These are phyloP conservation scores for Muraenolepis orangiensis DNA, from an alignment of 2,797 vertebrate species.

Conservation along the genomic window DNA sequence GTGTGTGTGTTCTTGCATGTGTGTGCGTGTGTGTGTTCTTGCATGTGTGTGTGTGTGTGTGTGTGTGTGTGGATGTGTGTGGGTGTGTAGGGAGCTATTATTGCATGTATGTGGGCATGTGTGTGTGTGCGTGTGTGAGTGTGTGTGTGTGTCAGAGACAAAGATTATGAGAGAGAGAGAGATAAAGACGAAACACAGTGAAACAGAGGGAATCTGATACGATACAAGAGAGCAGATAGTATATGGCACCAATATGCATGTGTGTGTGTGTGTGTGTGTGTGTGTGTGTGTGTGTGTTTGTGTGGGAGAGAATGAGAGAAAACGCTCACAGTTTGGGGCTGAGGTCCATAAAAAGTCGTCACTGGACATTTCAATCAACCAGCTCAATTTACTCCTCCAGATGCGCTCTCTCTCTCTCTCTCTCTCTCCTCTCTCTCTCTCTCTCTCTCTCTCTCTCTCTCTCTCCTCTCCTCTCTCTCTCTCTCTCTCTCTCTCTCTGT, in stretches of 20 bases:
- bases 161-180: neutral
- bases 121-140: too few relatives aligned
- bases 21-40: too few relatives aligned
- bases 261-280: constrained; percentile 7
- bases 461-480: constrained; percentile 15
- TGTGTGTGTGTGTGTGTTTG: neutral
- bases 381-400: constrained; percentile 1
- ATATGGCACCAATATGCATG: neutral
- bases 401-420: constrained; percentile 26
- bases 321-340: neutral
- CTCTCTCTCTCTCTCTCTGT: constrained; percentile 28
- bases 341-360: constrained; percentile 60
- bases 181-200: neutral
- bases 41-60: too few relatives aligned
- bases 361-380: constrained; percentile 57
- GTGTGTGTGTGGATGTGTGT: too few relatives aligned
- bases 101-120: too few relatives aligned
- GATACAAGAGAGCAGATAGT: neutral
- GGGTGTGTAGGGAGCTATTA: too few relatives aligned
- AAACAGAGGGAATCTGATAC: too few relatives aligned
- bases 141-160: too few relatives aligned
- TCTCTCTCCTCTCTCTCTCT: constrained; percentile 36
- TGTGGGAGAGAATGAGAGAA: constrained; percentile 6
- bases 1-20: neutral
- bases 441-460: constrained; percentile 41